Evolutionary conservation across 1,140 invertebrate species (phyloP).

Genomic region (Neodiprion virginianus): DNA sequence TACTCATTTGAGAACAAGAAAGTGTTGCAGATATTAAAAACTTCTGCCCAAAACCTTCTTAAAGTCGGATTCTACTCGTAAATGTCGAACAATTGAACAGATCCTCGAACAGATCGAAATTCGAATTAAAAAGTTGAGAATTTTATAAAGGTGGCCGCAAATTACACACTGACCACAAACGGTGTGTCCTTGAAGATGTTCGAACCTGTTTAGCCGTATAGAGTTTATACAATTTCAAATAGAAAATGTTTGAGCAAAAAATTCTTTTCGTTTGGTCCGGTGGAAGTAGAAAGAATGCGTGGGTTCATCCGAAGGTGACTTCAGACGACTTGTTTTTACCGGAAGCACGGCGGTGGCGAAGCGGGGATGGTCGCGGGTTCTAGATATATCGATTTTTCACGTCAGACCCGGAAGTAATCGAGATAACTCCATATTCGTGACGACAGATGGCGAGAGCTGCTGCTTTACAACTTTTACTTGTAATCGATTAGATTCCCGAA

Average conservation of each 20-base stretch:
- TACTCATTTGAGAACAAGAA: too few relatives aligned
- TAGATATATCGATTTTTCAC: not conserved
- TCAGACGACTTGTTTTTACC: constrained; percentile 23
- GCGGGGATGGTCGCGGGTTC: not conserved
- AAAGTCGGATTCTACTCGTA: too few relatives aligned
- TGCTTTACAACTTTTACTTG: too few relatives aligned
- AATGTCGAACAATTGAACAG: too few relatives aligned
- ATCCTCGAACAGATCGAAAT: too few relatives aligned
- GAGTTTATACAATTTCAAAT: constrained; percentile 17
- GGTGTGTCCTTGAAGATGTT: too few relatives aligned
- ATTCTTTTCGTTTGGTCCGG: constrained; percentile 23
- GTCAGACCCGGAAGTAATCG: not conserved
- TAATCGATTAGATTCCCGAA: too few relatives aligned
- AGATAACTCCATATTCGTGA: not conserved
- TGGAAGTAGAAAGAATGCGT: not conserved
- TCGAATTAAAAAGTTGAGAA: too few relatives aligned
- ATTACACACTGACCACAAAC: too few relatives aligned
- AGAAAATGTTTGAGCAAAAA: constrained; percentile 13
- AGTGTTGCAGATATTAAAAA: too few relatives aligned
- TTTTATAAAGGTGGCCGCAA: too few relatives aligned
- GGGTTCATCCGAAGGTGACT: constrained; percentile 23
- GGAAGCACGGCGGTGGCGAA: not conserved
- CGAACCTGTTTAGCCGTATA: not conserved
- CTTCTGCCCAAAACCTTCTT: too few relatives aligned
- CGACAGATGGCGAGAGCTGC: not conserved